These are phyloP conservation scores for Emydocephalus ijimae DNA, from an alignment of 2,113 vertebrate species.

Conservation along the genomic window DNA sequence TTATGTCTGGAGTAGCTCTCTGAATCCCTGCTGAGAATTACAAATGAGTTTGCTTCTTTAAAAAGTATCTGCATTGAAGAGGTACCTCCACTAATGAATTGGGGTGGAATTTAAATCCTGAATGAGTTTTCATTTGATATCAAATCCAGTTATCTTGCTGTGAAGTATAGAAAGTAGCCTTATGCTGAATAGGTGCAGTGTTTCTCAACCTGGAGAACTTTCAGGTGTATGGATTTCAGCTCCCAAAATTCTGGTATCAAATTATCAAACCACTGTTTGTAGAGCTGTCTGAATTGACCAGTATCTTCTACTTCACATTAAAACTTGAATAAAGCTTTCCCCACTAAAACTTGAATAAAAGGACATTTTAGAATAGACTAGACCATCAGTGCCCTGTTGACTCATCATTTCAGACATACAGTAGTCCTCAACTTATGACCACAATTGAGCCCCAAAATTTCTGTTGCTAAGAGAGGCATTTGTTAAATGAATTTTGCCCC, in stretches of 20 bases:
- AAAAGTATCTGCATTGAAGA: neutral
- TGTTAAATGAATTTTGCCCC: too few relatives aligned
- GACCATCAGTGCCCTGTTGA: too few relatives aligned
- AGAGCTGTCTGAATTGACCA: neutral
- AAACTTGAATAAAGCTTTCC: too few relatives aligned
- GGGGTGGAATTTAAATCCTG: neutral
- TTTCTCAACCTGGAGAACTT: too few relatives aligned
- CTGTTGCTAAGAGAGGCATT: too few relatives aligned
- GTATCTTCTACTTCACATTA: neutral
- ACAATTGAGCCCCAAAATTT: too few relatives aligned
- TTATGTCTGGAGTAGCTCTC: neutral
- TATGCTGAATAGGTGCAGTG: neutral
- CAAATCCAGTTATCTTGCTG: neutral
- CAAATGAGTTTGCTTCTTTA: neutral
- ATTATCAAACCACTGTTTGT: neutral
- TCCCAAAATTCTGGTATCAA: too few relatives aligned
- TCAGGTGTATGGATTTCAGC: too few relatives aligned
- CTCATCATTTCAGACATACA: too few relatives aligned
- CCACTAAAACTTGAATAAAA: neutral
- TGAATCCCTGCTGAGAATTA: neutral
- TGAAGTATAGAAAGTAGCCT: neutral
- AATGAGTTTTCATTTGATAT: neutral
- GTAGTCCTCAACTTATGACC: too few relatives aligned
- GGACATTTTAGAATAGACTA: neutral
- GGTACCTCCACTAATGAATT: neutral